Evolutionary conservation across 2,888 invertebrate genomes (phyloP).

Genomic region (Hyppa rectilinea): DNA sequence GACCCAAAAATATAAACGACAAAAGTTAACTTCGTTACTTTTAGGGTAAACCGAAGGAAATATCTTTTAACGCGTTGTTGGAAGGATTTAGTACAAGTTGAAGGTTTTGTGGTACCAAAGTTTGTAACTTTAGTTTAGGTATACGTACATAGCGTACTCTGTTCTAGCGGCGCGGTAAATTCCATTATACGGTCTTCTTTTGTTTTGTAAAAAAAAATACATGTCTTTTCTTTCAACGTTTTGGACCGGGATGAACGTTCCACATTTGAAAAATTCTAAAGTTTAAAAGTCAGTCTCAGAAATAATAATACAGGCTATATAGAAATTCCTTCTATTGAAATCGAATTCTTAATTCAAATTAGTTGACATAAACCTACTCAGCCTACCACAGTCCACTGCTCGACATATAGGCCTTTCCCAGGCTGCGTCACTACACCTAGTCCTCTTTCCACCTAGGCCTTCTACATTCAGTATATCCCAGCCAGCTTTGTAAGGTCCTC

Average conservation of each 20-base stretch:
- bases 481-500: background rate
- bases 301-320: background rate
- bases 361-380: background rate
- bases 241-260: background rate
- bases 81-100: slow-evolving; percentile 24
- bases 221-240: background rate
- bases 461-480: no score
- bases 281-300: background rate
- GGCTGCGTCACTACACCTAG: no score
- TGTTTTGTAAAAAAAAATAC: background rate
- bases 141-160: no score
- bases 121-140: slow-evolving; percentile 9
- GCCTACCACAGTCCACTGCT: background rate
- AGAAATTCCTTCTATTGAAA: background rate
- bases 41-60: slow-evolving; percentile 22
- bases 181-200: background rate
- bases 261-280: background rate
- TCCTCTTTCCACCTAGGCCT: background rate
- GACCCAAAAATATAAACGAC: slow-evolving; percentile 43
- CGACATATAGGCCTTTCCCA: background rate
- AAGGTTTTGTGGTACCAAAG: slow-evolving; percentile 16
- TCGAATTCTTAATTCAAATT: background rate
- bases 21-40: slow-evolving; percentile 47
- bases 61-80: slow-evolving; percentile 8
- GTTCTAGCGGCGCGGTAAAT: slow-evolving; percentile 18